A percentile compares a stretch with the other conserved stretches of the same genome.
These are phyloP conservation scores for Ceratina australensis DNA, from an alignment of 1,140 invertebrate genomes.

Conservation along the genomic window DNA sequence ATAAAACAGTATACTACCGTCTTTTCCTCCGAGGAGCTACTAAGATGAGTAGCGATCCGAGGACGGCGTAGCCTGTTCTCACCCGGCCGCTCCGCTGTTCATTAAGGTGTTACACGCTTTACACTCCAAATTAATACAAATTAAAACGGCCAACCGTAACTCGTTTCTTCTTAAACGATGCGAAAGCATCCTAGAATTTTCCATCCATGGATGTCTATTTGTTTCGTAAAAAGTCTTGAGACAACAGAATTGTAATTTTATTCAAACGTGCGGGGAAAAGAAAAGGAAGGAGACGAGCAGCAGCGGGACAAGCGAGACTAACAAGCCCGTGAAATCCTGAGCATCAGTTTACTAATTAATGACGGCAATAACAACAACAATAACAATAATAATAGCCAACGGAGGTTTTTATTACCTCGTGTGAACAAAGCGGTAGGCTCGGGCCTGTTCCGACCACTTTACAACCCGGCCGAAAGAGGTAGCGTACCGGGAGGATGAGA, in stretches of 20 bases:
- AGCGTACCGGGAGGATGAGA: neutral
- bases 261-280: neutral
- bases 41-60: constrained; percentile 55
- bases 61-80: constrained; percentile 27
- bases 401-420: constrained; percentile 55
- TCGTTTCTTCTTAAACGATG: neutral
- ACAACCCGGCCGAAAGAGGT: constrained; percentile 48
- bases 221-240: neutral
- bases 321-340: constrained; percentile 43
- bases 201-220: neutral
- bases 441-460: constrained; percentile 36
- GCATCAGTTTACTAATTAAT: constrained; percentile 52
- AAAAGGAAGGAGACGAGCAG: neutral
- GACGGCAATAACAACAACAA: constrained; percentile 57
- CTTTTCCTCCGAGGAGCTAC: constrained; percentile 52
- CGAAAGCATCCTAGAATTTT: neutral
- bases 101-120: constrained; percentile 14
- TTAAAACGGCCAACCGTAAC: neutral
- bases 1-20: constrained; percentile 64
- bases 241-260: neutral
- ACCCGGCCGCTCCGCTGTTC: constrained; percentile 3
- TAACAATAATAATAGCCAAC: constrained; percentile 62
- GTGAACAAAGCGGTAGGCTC: constrained; percentile 56
- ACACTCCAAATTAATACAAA: constrained; percentile 13
- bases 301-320: neutral